phyloP scores from a whole-genome alignment of 1,140 invertebrate species.

The Chlorops oryzae region DNA sequence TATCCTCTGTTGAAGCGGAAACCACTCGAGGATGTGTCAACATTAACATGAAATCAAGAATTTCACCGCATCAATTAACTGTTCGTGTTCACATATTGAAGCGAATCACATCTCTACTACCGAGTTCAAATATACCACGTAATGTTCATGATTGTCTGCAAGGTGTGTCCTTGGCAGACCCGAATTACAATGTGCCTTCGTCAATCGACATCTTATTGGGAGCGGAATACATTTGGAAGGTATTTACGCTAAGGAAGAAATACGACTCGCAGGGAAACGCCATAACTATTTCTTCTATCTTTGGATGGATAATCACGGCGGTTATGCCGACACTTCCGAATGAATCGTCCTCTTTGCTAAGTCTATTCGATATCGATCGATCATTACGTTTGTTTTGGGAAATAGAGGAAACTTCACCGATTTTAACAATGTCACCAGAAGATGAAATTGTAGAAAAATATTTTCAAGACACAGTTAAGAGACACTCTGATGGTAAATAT shows the following conservation, averaged over 20 bases:
- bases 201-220: neutral
- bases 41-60: neutral
- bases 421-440: too few species aligned
- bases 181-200: neutral
- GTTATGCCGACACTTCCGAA: too few species aligned
- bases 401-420: too few species aligned
- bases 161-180: neutral
- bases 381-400: too few species aligned
- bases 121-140: neutral
- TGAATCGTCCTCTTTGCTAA: too few species aligned
- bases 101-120: neutral
- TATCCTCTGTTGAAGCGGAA: constrained; percentile 2
- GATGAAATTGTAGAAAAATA: too few species aligned
- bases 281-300: neutral
- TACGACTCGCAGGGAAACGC: neutral
- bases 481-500: too few species aligned
- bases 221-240: neutral
- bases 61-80: neutral
- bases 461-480: too few species aligned
- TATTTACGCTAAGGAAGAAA: neutral
- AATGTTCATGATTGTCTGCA: too few species aligned
- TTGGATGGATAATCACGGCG: too few species aligned
- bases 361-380: too few species aligned
- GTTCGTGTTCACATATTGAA: neutral
- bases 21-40: neutral